These are phyloP conservation scores for Meliscaeva auricollis DNA, from an alignment of 2,888 invertebrate genomes.

Conservation along the genomic window DNA sequence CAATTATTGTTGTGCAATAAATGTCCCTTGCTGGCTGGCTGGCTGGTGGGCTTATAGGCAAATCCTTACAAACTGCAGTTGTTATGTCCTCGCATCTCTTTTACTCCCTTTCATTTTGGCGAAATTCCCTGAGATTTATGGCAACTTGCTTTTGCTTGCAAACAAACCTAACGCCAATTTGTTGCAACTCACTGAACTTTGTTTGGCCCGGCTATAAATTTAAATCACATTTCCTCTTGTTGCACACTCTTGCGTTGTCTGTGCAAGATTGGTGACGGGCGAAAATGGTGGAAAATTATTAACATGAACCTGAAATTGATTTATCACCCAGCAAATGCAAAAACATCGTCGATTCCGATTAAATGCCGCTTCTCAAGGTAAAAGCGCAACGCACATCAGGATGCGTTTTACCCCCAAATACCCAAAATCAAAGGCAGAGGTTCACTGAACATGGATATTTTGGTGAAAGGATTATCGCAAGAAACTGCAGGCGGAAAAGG, in stretches of 20 bases:
- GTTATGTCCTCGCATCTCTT: slow-evolving; percentile 22
- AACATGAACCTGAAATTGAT: slow-evolving; percentile 73
- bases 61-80: slow-evolving; percentile 48
- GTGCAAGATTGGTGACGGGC: background rate
- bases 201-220: slow-evolving; percentile 73
- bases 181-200: slow-evolving; percentile 76
- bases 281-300: slow-evolving; percentile 65
- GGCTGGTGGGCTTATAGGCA: slow-evolving; percentile 10
- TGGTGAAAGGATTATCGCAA: slow-evolving; percentile 46
- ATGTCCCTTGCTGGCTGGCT: slow-evolving; percentile 1
- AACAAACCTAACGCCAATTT: slow-evolving; percentile 75
- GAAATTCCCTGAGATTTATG: slow-evolving; percentile 71
- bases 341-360: slow-evolving; percentile 45
- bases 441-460: background rate
- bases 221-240: slow-evolving; percentile 52
- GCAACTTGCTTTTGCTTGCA: slow-evolving; percentile 52
- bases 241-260: background rate
- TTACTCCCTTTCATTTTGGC: background rate
- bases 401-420: slow-evolving; percentile 38
- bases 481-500: slow-evolving; percentile 42
- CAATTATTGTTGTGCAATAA: slow-evolving; percentile 15
- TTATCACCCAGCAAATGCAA: slow-evolving; percentile 48
- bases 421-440: background rate
- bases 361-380: slow-evolving; percentile 26
- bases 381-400: slow-evolving; percentile 39